phyloP scores from a whole-genome alignment of 2,797 vertebrate species.

The Enteromius trimaculatus region DNA sequence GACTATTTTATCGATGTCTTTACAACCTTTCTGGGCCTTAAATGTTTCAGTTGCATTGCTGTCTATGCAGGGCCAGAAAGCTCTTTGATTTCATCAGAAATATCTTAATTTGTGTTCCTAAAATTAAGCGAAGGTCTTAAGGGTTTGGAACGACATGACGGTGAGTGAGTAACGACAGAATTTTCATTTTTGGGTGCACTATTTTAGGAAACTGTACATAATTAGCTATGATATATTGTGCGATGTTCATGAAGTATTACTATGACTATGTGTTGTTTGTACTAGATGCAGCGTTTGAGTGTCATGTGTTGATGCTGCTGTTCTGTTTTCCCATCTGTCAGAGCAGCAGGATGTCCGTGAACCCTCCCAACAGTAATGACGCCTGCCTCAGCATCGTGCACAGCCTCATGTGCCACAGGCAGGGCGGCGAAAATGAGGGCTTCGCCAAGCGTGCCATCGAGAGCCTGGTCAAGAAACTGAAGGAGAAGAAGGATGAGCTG shows the following conservation, averaged over 20 bases:
- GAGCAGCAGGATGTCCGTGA: slow-evolving; percentile 77
- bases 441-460: slow-evolving; percentile 86
- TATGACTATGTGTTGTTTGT: slow-evolving; percentile 14
- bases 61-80: not conserved
- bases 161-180: not conserved
- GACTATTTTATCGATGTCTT: not conserved
- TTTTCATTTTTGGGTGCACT: not conserved
- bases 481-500: slow-evolving; percentile 86
- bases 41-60: not conserved
- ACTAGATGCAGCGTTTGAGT: not conserved
- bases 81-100: not conserved
- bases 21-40: not conserved
- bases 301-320: slow-evolving; percentile 38
- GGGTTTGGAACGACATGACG: not conserved
- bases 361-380: slow-evolving; percentile 80
- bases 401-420: slow-evolving; percentile 87
- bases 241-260: not conserved
- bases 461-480: slow-evolving; percentile 87
- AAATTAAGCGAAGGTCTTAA: not conserved
- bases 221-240: not conserved
- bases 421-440: slow-evolving; percentile 84
- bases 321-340: slow-evolving; percentile 38
- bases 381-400: slow-evolving; percentile 86
- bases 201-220: not conserved
- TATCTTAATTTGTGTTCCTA: not conserved